phyloP scores from a whole-genome alignment of 1,140 invertebrate species.

The Antheraea pernyi region DNA sequence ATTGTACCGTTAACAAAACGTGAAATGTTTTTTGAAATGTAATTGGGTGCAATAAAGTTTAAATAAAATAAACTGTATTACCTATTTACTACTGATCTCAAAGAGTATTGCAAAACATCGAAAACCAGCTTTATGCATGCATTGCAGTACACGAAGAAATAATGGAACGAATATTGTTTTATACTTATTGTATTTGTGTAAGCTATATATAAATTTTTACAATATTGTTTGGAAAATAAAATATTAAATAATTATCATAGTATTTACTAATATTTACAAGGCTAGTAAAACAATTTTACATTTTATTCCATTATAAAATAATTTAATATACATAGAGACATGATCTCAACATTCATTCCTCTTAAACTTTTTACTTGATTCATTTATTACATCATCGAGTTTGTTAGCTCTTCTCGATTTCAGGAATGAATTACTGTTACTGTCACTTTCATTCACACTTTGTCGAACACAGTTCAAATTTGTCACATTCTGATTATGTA shows the following conservation, averaged over 20 bases:
- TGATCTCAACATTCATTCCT: constrained; percentile 68
- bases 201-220: constrained; percentile 47
- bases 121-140: background rate
- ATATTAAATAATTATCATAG: constrained; percentile 66
- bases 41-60: too few relatives aligned
- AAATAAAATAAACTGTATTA: too few relatives aligned
- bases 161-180: background rate
- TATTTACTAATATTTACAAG: constrained; percentile 74
- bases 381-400: constrained; percentile 62
- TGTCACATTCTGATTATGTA: constrained; percentile 74
- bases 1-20: too few relatives aligned
- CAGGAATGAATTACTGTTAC: constrained; percentile 51
- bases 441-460: constrained; percentile 63
- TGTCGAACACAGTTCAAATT: constrained; percentile 69
- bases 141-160: background rate
- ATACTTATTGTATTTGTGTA: background rate
- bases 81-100: too few relatives aligned
- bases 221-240: constrained; percentile 58
- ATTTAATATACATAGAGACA: constrained; percentile 58
- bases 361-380: constrained; percentile 71
- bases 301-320: constrained; percentile 67
- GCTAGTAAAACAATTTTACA: constrained; percentile 67
- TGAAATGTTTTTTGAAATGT: too few relatives aligned
- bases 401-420: constrained; percentile 65
- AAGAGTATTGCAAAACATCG: too few relatives aligned